Conservation (phyloP, 92 coral and sea anemone species). For the Zoanthus sociatus region DNA sequence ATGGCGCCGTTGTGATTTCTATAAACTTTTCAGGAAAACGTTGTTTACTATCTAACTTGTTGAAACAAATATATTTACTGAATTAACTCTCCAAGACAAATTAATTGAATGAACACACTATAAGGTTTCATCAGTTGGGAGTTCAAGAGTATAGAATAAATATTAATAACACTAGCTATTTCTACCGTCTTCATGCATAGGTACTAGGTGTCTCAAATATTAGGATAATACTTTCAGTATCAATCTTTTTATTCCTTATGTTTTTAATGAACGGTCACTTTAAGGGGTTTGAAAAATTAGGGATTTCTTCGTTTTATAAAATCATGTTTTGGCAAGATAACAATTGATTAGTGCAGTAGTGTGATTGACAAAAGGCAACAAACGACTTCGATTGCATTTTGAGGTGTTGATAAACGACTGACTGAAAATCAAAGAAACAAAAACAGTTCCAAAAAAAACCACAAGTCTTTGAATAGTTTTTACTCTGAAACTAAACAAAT, state of each 20-base stretch:
- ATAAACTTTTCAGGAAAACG: no score
- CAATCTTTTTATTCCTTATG: no score
- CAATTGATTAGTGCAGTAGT: neutral
- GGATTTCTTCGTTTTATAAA: neutral
- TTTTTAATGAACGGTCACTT: no score
- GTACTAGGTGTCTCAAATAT: no score
- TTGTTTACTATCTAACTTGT: neutral
- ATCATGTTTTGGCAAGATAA: neutral
- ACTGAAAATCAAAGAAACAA: neutral
- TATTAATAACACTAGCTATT: no score
- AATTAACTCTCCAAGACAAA: no score
- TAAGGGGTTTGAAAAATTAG: no score
- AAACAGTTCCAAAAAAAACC: neutral
- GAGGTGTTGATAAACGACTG: slow-evolving; percentile 6
- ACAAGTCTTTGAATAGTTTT: neutral
- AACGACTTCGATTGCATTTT: neutral
- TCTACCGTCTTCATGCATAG: no score
- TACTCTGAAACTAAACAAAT: neutral
- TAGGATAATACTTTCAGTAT: no score
- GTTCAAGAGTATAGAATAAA: no score
- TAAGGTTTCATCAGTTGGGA: no score
- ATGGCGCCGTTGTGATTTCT: slow-evolving; percentile 12
- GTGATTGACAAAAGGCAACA: neutral
- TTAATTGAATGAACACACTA: no score
- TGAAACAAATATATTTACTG: neutral